Evolutionary conservation across 2,888 invertebrate species (phyloP), one percentile per base, ranked within the genome.

Genomic region (Lithophane ornitopus): DNA sequence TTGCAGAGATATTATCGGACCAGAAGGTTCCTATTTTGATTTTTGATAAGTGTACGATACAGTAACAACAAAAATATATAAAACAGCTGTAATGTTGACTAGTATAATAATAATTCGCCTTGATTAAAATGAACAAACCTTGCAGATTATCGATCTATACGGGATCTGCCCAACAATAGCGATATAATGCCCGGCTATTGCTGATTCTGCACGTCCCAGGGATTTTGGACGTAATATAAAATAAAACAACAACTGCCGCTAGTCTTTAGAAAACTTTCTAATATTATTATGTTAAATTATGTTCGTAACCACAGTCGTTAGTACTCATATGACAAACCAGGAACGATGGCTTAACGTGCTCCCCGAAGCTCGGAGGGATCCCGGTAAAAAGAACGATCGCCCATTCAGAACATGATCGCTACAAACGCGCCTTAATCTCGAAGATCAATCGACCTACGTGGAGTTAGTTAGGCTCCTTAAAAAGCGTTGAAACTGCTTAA

Each of bases 351-450:
- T 82, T 82, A 67, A 71, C 56, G 41, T 77, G 54, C 1, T 67
- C 52, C 11, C n/a, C 26, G 41, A 77, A n/a, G 28, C 34, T 56
- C 22, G 39, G 6, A 52, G 14, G 39, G 34, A 26, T 26, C 22
- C 7, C 44, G 9, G 28, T 52, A 16, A 63, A 72, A 67, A 76
- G 46, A 63, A 58, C 22, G 72, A 82, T 82, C 11, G 26, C 66
- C 59, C 54, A 71, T 82, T 80, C 54, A 67, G 26, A 39, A 56
- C 78, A 52, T 46, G 72, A 72, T 72, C 52, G 28, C 58, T 72
- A 80, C 58, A 82, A 82, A 73, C 62, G n/a, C 61, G 28, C 28
- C 78, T 46, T 82, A 82, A 82, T 82, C 52, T 62, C 56, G 3
- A 52, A 71, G 70, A 80, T 82, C 80, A 62, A 72, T 82, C 72